These are phyloP conservation scores for Scaptomyza cyrtandrae DNA, from an alignment of 2,888 invertebrate genomes.

Conservation along the genomic window DNA sequence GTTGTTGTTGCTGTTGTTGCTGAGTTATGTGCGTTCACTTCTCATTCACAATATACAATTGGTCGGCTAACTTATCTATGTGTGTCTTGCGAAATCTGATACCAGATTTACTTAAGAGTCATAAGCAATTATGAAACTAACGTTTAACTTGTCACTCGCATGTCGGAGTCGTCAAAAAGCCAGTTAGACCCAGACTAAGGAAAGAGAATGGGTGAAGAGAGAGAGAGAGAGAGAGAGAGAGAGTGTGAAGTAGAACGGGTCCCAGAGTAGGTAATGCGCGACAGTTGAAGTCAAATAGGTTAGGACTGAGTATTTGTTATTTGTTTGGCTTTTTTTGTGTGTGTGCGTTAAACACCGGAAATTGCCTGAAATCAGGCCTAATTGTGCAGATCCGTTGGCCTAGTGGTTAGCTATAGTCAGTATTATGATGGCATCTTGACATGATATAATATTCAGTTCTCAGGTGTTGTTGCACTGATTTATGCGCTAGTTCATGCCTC, in stretches of 20 bases:
- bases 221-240: conserved; percentile 2
- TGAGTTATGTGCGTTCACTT: conserved; percentile 52
- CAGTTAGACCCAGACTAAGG: neutral
- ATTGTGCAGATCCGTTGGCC: conserved; percentile 73
- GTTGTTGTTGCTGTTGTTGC: conserved; percentile 1
- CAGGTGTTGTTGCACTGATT: conserved; percentile 28
- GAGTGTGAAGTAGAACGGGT: conserved; percentile 20
- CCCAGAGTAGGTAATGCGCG: conserved; percentile 32
- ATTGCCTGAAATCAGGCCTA: conserved; percentile 47
- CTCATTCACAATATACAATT: conserved; percentile 56
- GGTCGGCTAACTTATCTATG: conserved; percentile 2
- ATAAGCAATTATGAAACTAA: conserved; percentile 73
- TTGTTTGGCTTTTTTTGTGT: conserved; percentile 1
- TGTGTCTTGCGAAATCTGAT: conserved; percentile 71
- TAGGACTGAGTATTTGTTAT: conserved; percentile 2
- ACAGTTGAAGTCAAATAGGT: conserved; percentile 28
- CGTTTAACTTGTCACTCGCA: conserved; percentile 75
- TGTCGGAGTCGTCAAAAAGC: conserved; percentile 19
- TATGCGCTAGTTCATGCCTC: conserved; percentile 7
- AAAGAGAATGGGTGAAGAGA: neutral
- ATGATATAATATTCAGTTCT: conserved; percentile 40
- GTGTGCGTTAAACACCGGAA: conserved; percentile 38
- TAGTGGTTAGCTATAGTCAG: conserved; percentile 24
- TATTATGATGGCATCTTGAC: conserved; percentile 27
- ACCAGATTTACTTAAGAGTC: conserved; percentile 68